Conservation (phyloP, 2,888 invertebrate genomes). For the Didymodactylos carnosus region DNA sequence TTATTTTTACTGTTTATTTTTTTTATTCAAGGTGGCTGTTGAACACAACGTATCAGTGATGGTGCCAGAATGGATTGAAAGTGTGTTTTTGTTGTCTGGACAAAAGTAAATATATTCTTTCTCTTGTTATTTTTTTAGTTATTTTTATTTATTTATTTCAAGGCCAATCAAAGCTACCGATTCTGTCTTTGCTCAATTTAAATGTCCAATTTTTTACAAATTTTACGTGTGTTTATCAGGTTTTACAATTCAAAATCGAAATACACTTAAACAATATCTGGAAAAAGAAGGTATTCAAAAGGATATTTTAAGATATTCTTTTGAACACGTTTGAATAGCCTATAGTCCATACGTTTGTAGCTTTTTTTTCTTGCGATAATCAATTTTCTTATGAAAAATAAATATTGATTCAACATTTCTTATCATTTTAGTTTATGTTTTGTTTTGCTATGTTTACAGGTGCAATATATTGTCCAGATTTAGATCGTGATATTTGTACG, state of each 20-base stretch:
- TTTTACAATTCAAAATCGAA: neutral
- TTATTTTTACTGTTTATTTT: neutral
- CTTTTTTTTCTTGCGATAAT: no score
- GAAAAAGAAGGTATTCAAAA: conserved; percentile 12
- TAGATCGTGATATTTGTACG: conserved; percentile 8
- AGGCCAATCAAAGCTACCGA: conserved; percentile 9
- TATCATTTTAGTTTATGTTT: no score
- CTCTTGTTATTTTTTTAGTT: neutral
- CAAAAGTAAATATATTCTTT: no score
- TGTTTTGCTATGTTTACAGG: no score
- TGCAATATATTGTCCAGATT: conserved; percentile 7
- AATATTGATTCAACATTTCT: no score
- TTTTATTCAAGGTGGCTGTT: conserved; percentile 1
- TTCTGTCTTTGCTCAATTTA: conserved; percentile 7
- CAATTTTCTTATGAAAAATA: no score
- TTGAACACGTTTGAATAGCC: no score
- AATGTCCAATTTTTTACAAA: conserved; percentile 14
- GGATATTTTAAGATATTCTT: no score
- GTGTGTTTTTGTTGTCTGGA: neutral
- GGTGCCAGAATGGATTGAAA: conserved; percentile 13
- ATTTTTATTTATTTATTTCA: neutral
- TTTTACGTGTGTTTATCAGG: conserved; percentile 7
- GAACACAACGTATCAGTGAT: conserved; percentile 8
- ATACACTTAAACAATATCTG: conserved; percentile 3
- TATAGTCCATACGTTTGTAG: no score